Conservation (phyloP, 2,797 vertebrate species). For the Discoglossus pictus region DNA sequence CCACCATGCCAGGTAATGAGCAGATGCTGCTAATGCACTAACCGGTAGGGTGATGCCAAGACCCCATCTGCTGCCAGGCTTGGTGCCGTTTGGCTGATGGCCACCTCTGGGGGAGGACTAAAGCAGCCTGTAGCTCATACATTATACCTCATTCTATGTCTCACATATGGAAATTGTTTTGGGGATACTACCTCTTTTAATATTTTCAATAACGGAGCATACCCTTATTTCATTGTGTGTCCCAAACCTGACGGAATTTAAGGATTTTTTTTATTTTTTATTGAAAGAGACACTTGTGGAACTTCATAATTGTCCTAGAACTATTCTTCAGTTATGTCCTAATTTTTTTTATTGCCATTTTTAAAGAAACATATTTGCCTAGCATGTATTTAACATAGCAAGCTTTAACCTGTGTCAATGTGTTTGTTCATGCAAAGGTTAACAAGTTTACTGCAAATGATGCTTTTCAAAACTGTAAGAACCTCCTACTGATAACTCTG, state of each 20-base stretch:
- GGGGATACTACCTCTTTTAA: conserved; percentile 27
- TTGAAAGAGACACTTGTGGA: background rate
- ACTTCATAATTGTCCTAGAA: background rate
- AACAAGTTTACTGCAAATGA: too few species aligned
- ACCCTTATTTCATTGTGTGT: conserved; percentile 8
- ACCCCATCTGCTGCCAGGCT: conserved; percentile 79
- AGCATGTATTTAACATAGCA: too few species aligned
- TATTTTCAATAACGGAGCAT: conserved; percentile 31
- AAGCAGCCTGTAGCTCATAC: conserved; percentile 58
- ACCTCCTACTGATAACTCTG: too few species aligned
- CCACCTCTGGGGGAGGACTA: conserved; percentile 56
- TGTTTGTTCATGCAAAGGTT: too few species aligned
- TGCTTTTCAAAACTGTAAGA: too few species aligned
- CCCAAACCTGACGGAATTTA: too few species aligned
- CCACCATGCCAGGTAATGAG: conserved; percentile 73
- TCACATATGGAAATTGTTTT: conserved; percentile 53
- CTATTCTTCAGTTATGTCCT: too few species aligned
- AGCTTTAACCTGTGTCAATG: too few species aligned
- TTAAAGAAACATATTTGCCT: too few species aligned
- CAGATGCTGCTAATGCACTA: conserved; percentile 83
- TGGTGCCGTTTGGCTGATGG: conserved; percentile 71
- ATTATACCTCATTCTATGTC: conserved; percentile 48
- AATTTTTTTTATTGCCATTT: too few species aligned
- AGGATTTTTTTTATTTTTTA: background rate
- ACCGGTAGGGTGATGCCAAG: conserved; percentile 74